Conservation (phyloP, 1,140 invertebrate genomes). For the Glomeris maerens region DNA sequence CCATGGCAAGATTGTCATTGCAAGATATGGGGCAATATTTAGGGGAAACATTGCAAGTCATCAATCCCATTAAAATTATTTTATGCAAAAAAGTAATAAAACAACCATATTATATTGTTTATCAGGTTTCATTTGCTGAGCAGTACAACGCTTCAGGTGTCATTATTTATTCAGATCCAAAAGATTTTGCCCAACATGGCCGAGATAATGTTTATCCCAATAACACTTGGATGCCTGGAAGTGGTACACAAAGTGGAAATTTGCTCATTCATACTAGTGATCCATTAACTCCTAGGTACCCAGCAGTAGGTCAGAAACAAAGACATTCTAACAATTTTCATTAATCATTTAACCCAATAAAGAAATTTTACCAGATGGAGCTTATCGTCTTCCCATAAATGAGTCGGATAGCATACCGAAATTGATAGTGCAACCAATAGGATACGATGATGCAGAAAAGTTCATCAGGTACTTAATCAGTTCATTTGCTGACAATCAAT, state of each 20-base stretch:
- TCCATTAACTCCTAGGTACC: too few species aligned
- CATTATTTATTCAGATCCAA: not conserved
- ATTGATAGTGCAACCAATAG: conserved; percentile 20
- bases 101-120: too few species aligned
- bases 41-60: conserved; percentile 16
- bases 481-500: too few species aligned
- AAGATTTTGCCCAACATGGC: not conserved
- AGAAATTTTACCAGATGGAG: conserved; percentile 13
- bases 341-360: too few species aligned
- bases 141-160: not conserved
- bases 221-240: not conserved
- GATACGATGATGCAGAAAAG: conserved; percentile 21
- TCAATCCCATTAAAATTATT: too few species aligned
- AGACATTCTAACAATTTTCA: too few species aligned
- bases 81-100: too few species aligned
- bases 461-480: not conserved
- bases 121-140: not conserved
- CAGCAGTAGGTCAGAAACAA: too few species aligned
- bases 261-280: too few species aligned
- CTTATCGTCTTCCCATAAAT: conserved; percentile 16
- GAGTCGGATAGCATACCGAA: conserved; percentile 16
- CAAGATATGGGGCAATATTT: conserved; percentile 9
- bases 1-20: conserved; percentile 8
- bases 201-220: not conserved
- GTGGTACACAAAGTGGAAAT: not conserved